phyloP scores from a whole-genome alignment of 2,797 vertebrate genomes.

The Gastrophryne carolinensis region DNA sequence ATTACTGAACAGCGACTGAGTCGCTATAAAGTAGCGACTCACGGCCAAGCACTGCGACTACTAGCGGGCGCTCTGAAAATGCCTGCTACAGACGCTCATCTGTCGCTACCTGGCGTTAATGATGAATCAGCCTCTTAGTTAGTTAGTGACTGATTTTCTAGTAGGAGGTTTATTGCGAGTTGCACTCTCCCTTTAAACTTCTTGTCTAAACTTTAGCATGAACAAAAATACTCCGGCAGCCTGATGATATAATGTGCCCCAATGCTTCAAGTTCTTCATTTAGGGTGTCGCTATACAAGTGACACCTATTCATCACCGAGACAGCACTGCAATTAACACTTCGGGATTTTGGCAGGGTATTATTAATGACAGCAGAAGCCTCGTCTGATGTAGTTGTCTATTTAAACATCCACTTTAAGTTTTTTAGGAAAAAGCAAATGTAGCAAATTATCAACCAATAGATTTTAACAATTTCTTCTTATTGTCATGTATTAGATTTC shows the following conservation, averaged over 20 bases:
- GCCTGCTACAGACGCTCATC: too few relatives aligned
- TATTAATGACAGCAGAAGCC: slow-evolving; percentile 10
- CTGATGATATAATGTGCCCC: slow-evolving; percentile 13
- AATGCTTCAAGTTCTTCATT: neutral
- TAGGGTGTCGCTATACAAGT: neutral
- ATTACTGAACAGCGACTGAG: too few relatives aligned
- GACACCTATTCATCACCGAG: slow-evolving; percentile 15
- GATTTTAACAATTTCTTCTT: too few relatives aligned
- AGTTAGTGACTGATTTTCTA: neutral
- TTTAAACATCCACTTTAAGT: neutral
- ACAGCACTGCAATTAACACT: slow-evolving; percentile 18
- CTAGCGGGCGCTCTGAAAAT: too few relatives aligned
- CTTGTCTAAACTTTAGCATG: neutral
- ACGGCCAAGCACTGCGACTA: too few relatives aligned
- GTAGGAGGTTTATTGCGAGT: neutral
- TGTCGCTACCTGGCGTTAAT: too few relatives aligned
- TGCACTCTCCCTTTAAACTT: neutral
- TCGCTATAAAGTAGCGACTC: too few relatives aligned
- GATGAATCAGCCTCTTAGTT: too few relatives aligned
- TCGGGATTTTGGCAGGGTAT: slow-evolving; percentile 19
- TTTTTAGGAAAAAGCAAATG: too few relatives aligned
- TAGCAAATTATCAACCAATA: too few relatives aligned
- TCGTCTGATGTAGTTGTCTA: neutral
- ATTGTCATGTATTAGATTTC: too few relatives aligned
- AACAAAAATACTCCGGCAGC: neutral